Conservation (phyloP, 2,113 vertebrate genomes). For the Zootoca vivipara region DNA sequence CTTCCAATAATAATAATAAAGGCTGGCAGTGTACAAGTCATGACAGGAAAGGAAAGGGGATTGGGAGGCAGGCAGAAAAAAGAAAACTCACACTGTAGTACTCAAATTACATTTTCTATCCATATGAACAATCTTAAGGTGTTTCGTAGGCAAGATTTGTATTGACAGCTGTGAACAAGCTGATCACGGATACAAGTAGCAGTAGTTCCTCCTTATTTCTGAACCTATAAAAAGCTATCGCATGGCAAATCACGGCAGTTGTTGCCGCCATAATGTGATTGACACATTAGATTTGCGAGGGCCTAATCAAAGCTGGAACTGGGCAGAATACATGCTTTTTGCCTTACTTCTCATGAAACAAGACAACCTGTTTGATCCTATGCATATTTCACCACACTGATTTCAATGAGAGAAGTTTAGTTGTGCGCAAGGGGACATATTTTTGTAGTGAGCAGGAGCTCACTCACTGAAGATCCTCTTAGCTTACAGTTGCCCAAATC, state of each 20-base stretch:
- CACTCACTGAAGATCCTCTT: background rate
- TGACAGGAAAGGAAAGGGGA: background rate
- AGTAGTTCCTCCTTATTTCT: background rate
- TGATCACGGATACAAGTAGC: background rate
- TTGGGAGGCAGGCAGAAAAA: background rate
- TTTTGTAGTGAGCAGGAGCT: background rate
- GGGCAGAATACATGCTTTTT: background rate
- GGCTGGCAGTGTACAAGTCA: background rate
- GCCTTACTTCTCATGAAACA: too few species aligned
- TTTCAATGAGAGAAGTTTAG: background rate
- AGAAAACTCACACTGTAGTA: background rate
- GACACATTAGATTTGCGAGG: background rate
- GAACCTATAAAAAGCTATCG: too few species aligned
- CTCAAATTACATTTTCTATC: too few species aligned
- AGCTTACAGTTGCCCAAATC: background rate
- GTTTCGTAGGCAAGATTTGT: background rate
- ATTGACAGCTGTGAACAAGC: background rate
- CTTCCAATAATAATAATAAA: too few species aligned
- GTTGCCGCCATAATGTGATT: background rate
- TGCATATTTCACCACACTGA: background rate
- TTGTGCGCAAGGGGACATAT: background rate
- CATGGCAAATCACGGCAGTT: background rate
- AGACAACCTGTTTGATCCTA: too few species aligned
- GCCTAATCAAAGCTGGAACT: background rate
- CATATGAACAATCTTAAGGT: background rate